These are phyloP conservation scores for Acronicta alni DNA, from an alignment of 2,888 invertebrate species.

Conservation along the genomic window DNA sequence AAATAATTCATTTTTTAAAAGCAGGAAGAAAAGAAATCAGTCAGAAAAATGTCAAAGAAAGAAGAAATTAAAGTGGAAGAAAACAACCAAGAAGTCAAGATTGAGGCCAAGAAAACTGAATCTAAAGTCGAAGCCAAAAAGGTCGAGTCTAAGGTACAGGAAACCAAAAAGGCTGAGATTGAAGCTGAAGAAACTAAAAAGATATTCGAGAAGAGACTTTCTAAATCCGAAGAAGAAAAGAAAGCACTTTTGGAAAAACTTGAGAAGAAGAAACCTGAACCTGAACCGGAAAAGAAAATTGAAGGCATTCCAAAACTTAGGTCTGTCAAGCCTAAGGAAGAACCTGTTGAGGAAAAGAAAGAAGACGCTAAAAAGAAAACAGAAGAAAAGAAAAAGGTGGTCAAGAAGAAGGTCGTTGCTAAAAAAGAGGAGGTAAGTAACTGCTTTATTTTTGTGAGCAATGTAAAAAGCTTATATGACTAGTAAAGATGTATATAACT, in stretches of 20 bases:
- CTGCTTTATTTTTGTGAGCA: conserved; percentile 24
- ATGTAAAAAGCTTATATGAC: conserved; percentile 67
- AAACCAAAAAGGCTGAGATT: conserved; percentile 74
- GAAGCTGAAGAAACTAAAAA: conserved; percentile 86
- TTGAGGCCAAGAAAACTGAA: conserved; percentile 76
- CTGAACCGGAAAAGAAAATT: conserved; percentile 88
- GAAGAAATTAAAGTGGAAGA: conserved; percentile 72
- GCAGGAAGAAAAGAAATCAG: conserved; percentile 77
- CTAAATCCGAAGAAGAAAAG: conserved; percentile 86
- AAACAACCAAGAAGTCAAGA: conserved; percentile 69
- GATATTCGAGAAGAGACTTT: conserved; percentile 82
- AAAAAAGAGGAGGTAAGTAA: conserved; percentile 86
- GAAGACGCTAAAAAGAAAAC: conserved; percentile 83
- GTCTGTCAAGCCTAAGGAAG: conserved; percentile 87
- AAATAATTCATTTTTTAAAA: conserved; percentile 36
- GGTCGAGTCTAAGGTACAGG: conserved; percentile 76
- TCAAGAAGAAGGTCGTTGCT: conserved; percentile 85
- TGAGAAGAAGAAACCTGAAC: conserved; percentile 86
- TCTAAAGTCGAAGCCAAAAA: conserved; percentile 71
- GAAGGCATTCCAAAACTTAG: conserved; percentile 91
- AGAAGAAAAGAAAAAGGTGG: conserved; percentile 83
- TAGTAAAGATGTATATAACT: conserved; percentile 37
- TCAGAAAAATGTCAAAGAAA: conserved; percentile 77
- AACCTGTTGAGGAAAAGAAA: conserved; percentile 82
- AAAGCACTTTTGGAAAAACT: conserved; percentile 85